Conservation (phyloP, 2,113 vertebrate species). For the Fregata magnificens region DNA sequence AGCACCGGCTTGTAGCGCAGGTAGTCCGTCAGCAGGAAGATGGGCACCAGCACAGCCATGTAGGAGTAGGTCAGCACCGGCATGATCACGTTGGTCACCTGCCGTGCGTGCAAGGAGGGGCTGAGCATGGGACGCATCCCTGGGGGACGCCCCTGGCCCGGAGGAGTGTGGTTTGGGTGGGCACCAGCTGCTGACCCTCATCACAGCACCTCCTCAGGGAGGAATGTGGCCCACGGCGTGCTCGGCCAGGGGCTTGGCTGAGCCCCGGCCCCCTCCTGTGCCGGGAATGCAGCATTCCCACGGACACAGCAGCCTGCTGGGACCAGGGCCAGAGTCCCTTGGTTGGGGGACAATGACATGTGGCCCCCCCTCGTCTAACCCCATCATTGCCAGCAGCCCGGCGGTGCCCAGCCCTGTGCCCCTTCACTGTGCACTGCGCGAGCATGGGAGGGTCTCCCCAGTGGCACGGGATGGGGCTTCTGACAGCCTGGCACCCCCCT, state of each 20-base stretch:
- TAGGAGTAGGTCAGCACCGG: conserved; percentile 92
- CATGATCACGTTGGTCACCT: conserved; percentile 93
- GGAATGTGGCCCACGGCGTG: background rate
- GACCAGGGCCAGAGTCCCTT: background rate
- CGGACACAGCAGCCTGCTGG: background rate
- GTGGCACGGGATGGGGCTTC: accelerated
- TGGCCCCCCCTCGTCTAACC: background rate
- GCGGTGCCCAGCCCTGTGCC: background rate
- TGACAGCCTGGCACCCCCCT: background rate
- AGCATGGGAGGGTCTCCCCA: background rate
- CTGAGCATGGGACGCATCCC: background rate
- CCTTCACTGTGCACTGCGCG: accelerated
- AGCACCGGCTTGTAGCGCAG: conserved; percentile 93
- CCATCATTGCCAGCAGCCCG: background rate
- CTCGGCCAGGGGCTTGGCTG: background rate
- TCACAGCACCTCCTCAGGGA: accelerated
- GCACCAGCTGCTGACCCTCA: background rate
- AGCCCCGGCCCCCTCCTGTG: background rate
- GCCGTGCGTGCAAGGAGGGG: background rate
- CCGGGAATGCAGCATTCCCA: background rate
- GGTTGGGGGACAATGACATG: accelerated
- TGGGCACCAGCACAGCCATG: conserved; percentile 88
- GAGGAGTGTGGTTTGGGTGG: accelerated
- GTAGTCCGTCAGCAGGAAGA: conserved; percentile 91
- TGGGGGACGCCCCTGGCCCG: background rate